Evolutionary conservation across 2,113 vertebrate genomes (phyloP), one percentile per base, ranked within the genome.

Genomic region (Rhabdornis inornatus): DNA sequence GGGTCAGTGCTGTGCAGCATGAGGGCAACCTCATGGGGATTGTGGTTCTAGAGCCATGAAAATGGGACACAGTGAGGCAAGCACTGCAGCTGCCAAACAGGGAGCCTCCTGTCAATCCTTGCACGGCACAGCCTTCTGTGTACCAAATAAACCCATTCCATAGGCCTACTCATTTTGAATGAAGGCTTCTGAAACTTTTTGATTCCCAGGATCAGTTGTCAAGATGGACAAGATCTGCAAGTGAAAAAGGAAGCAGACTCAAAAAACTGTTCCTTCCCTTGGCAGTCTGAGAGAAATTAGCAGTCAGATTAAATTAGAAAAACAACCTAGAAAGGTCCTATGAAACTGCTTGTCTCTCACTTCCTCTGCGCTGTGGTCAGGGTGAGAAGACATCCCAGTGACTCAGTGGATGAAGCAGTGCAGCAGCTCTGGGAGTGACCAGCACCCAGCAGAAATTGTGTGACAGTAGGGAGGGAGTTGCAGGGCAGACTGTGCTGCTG

Each of bases 281-380:
- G 55, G 31, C 47, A 64, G 15, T 71, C 64, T 72, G 40, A 63
- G 56, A 84, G 49, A 74, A 83, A 80, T 45, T 8, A 60, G 10
- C 45, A 85, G 40, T 33, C 31, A 61, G 19, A 22, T 75, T 82
- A 69, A 75, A 71, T 76, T 33, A 61, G 57, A 94, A 37, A 79
- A 94, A 57, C 42, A 49, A 18, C n/a, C 31, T 40, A 57, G 44
- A 74, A 83, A 61, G 42, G 68, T 88, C 55, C 55, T 50, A 2
- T 45, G 71, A 78, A 92, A 76, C 64, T 77, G 49, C 45, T 63
- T 50, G 37, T 76, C 31, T 76, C 27, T 60, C 49, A 50, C 25
- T 92, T 90, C 80, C 53, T 82, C 74, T n/a, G 30, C 0, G 0
- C 21, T 61, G 15, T 8, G 31, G 18, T 61, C 37, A 0, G 0